Evolutionary conservation across 1,140 invertebrate species (phyloP).

Genomic region (Melipona quadrifasciata): DNA sequence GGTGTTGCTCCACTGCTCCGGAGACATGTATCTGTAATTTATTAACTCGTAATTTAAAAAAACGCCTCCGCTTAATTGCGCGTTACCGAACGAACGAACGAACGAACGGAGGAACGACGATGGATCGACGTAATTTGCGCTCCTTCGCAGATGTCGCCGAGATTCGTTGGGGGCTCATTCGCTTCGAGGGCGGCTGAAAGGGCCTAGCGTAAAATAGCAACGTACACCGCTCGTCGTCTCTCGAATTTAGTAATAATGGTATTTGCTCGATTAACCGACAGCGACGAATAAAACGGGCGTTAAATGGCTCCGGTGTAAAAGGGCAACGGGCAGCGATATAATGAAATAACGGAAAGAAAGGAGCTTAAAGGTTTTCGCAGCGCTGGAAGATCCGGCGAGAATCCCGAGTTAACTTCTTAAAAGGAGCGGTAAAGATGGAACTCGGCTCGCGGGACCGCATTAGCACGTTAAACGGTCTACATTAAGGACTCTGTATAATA

Average conservation of each 20-base stretch:
- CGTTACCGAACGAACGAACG: conserved; percentile 2
- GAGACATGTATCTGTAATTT: conserved; percentile 19
- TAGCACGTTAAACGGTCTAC: conserved; percentile 47
- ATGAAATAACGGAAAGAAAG: conserved; percentile 21
- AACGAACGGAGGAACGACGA: too few relatives aligned
- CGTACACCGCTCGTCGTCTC: neutral
- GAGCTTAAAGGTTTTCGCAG: conserved; percentile 1
- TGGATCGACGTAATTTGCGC: conserved; percentile 14
- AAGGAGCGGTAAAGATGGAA: conserved; percentile 18
- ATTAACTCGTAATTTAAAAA: conserved; percentile 36
- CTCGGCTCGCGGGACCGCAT: conserved; percentile 13
- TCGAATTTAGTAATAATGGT: conserved; percentile 23
- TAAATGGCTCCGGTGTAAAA: neutral
- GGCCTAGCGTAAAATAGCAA: neutral
- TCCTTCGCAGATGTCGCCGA: conserved; percentile 36
- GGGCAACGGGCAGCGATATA: conserved; percentile 14
- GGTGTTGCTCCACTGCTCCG: neutral
- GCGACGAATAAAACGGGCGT: neutral
- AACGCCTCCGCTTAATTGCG: conserved; percentile 32
- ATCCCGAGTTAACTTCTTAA: conserved; percentile 27
- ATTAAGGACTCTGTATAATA: conserved; percentile 49
- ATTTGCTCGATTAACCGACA: neutral
- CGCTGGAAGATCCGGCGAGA: conserved; percentile 16
- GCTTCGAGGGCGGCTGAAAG: neutral
- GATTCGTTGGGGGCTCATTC: neutral